Evolutionary conservation across 1,140 invertebrate genomes (phyloP).

Genomic region (Sesamia nonagrioides): DNA sequence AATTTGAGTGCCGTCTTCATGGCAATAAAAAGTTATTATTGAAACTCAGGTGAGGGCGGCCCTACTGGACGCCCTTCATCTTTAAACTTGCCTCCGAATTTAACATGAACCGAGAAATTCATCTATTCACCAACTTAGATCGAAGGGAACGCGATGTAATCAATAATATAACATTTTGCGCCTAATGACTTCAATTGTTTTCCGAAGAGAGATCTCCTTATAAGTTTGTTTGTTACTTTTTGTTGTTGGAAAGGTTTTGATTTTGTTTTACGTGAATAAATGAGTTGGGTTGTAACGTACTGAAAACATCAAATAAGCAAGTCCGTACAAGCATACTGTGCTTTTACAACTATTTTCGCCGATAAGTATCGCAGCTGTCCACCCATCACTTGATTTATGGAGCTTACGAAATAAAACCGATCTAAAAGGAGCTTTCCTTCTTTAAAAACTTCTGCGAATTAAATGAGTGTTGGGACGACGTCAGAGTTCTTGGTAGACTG

Average conservation of each 20-base stretch:
- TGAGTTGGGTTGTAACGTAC: not conserved
- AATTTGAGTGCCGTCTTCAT: slow-evolving; percentile 64
- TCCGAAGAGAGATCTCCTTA: not conserved
- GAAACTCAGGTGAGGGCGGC: slow-evolving; percentile 62
- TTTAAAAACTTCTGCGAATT: slow-evolving; percentile 23
- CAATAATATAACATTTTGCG: slow-evolving; percentile 13
- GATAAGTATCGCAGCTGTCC: slow-evolving; percentile 60
- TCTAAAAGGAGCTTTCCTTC: slow-evolving; percentile 16
- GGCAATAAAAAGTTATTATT: slow-evolving; percentile 70
- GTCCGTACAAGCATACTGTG: slow-evolving; percentile 19
- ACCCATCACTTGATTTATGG: slow-evolving; percentile 65
- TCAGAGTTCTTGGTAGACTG: slow-evolving; percentile 29
- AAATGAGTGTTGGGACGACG: slow-evolving; percentile 12
- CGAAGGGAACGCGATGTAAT: slow-evolving; percentile 18
- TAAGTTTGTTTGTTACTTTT: not conserved
- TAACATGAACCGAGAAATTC: slow-evolving; percentile 13
- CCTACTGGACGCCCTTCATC: slow-evolving; percentile 19
- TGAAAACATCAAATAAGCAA: not conserved
- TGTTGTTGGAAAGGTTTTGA: not conserved
- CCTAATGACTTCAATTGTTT: slow-evolving; percentile 25
- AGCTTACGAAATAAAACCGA: slow-evolving; percentile 50
- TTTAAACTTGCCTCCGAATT: slow-evolving; percentile 35
- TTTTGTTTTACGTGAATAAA: not conserved
- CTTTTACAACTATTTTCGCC: slow-evolving; percentile 50
- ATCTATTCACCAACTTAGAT: slow-evolving; percentile 18